phyloP scores from a whole-genome alignment of 2,888 invertebrate genomes.

The Dexiosoma caninum region DNA sequence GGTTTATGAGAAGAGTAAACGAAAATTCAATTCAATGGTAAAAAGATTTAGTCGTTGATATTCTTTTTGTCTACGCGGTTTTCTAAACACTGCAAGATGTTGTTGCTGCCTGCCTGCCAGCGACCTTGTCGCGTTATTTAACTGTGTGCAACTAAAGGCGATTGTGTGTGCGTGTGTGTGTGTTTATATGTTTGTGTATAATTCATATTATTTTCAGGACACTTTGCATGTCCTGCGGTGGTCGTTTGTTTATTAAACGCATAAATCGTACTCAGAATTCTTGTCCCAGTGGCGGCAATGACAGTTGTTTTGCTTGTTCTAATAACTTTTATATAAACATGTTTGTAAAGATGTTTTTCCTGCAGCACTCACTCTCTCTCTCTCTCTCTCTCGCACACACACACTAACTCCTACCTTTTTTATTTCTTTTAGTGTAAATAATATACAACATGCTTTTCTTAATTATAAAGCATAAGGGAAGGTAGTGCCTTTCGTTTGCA shows the following conservation, averaged over 20 bases:
- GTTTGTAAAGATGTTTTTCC: neutral
- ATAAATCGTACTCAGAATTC: slow-evolving; percentile 70
- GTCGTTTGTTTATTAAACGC: slow-evolving; percentile 75
- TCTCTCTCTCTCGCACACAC: neutral
- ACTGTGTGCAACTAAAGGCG: neutral
- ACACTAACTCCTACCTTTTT: neutral
- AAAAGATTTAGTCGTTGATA: slow-evolving; percentile 46
- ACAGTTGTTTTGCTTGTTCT: slow-evolving; percentile 65
- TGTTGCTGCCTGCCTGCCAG: slow-evolving; percentile 31
- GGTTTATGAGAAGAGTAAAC: slow-evolving; percentile 31
- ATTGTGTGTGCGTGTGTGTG: neutral
- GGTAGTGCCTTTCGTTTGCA: neutral
- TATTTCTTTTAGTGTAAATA: slow-evolving; percentile 33
- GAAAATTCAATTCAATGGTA: slow-evolving; percentile 34
- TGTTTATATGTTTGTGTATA: slow-evolving; percentile 66
- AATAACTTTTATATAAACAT: slow-evolving; percentile 36
- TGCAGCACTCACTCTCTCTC: neutral
- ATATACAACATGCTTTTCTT: slow-evolving; percentile 56
- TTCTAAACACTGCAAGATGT: slow-evolving; percentile 37
- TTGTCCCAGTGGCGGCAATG: slow-evolving; percentile 73
- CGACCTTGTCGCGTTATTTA: slow-evolving; percentile 65
- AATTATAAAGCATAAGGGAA: slow-evolving; percentile 48
- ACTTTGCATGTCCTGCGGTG: slow-evolving; percentile 75
- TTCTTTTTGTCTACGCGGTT: slow-evolving; percentile 39
- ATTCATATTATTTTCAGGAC: slow-evolving; percentile 70